Conservation (phyloP, 2,113 vertebrate genomes). For the Chaetorhynchus papuensis region DNA sequence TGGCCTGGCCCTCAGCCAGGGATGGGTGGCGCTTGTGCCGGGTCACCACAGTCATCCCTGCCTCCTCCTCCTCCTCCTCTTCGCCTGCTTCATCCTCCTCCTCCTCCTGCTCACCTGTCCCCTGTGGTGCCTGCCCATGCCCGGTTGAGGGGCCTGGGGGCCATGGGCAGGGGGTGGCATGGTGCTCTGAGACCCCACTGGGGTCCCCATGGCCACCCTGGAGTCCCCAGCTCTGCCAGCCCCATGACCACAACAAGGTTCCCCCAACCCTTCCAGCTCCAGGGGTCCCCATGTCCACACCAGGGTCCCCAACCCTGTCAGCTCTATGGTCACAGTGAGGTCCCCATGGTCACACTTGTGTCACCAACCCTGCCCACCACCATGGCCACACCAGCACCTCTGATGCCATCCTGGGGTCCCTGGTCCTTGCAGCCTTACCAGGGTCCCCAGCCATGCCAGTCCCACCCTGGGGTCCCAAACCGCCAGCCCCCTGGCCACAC, state of each 20-base stretch:
- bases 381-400: background rate
- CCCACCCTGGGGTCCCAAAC: background rate
- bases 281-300: background rate
- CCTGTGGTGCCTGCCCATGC: background rate
- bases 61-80: background rate
- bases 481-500: background rate
- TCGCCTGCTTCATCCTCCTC: background rate
- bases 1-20: constrained; percentile 77
- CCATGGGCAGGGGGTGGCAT: background rate
- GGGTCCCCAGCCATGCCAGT: background rate
- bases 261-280: background rate
- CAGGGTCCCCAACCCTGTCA: background rate
- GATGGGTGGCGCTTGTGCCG: constrained; percentile 80
- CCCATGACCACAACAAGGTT: background rate
- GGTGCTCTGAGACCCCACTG: background rate
- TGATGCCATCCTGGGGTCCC: background rate
- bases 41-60: constrained; percentile 63
- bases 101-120: background rate
- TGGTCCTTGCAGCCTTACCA: background rate
- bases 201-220: background rate
- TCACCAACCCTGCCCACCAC: background rate
- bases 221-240: background rate
- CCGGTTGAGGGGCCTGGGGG: background rate
- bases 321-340: no score
- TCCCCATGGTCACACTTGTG: background rate